Evolutionary conservation across 2,888 invertebrate genomes (phyloP).

Genomic region (Ochropleura plecta): DNA sequence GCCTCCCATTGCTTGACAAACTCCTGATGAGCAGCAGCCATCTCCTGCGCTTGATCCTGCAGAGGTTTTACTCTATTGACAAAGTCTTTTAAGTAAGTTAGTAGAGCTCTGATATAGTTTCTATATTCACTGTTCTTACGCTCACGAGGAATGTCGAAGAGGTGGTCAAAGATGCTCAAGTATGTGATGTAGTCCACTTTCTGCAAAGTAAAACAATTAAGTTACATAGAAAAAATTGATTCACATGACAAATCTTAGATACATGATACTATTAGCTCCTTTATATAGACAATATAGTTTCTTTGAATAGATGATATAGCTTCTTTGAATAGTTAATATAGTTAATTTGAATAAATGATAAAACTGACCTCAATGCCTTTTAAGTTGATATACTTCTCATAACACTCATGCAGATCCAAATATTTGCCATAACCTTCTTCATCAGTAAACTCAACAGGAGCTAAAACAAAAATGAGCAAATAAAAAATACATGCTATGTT

Average conservation of each 20-base stretch:
- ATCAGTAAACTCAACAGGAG: conserved; percentile 98
- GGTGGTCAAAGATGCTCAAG: conserved; percentile 97
- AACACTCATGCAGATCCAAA: conserved; percentile 98
- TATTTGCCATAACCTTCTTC: conserved; percentile 99
- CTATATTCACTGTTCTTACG: conserved; percentile 96
- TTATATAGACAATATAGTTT: background rate
- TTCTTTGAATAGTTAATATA: background rate
- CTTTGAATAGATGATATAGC: background rate
- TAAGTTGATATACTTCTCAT: conserved; percentile 98
- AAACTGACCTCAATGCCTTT: conserved; percentile 96
- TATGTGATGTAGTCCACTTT: conserved; percentile 99
- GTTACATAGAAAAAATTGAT: background rate
- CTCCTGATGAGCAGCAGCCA: conserved; percentile 94
- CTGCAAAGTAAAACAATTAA: conserved; percentile 75
- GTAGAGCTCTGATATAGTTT: conserved; percentile 95
- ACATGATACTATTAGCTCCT: background rate
- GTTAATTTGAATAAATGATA: background rate
- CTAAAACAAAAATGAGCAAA: conserved; percentile 74
- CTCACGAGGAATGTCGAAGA: conserved; percentile 98
- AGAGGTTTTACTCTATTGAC: conserved; percentile 96
- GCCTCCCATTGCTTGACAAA: conserved; percentile 97
- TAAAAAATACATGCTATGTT: background rate
- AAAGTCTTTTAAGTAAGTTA: conserved; percentile 96
- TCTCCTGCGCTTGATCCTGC: conserved; percentile 94
- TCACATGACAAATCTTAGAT: background rate